Evolutionary conservation across 2,113 vertebrate species (phyloP), one percentile per base, ranked within the genome.

Genomic region (Nothoprocta perdicaria): DNA sequence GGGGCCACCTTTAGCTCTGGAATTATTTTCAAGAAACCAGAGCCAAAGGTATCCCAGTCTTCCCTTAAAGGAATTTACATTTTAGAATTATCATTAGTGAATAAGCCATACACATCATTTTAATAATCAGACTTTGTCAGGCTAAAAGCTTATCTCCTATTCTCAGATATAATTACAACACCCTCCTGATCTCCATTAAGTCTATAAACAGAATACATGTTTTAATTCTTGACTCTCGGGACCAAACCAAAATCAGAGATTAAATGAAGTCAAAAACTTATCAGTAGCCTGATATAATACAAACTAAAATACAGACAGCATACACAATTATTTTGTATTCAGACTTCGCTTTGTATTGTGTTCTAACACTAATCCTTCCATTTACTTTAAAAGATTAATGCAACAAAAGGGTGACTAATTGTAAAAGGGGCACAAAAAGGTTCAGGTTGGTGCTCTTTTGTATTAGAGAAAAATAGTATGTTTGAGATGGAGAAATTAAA

Each of bases 401-500:
- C 63, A 94, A 86, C 85, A 92, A 91, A 95, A 85, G 83, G 61
- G 80, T 93, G 35, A 85, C 87, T 95, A 96, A 95, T 94, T 97
- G 85, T 89, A 89, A 92, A 97, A 86, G 65, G 14, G 23, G 29
- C 31, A 55, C 41, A 94, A 88, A 41, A 52, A 74, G n/a, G 88
- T 93, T 77, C 68, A 43, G 50, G 61, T 80, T 89, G 88, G 67
- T 69, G 52, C 55, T 94, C 38, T 90, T 95, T 86, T 93, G 71
- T 94, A 94, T 96, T 87, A 96, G 48, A 57, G 92, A 95, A 93
- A 96, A 92, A 96, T 82, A 80, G 50, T 88, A 95, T 93, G 74
- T 94, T 95, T 96, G 95, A 97, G 90, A 96, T 94, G 52, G 45
- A 95, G 58, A 97, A 95, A 95, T 97, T 97, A 88, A 89, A 93